Evolutionary conservation across 2,113 vertebrate genomes (phyloP).

Genomic region (Oostethus manadensis): DNA sequence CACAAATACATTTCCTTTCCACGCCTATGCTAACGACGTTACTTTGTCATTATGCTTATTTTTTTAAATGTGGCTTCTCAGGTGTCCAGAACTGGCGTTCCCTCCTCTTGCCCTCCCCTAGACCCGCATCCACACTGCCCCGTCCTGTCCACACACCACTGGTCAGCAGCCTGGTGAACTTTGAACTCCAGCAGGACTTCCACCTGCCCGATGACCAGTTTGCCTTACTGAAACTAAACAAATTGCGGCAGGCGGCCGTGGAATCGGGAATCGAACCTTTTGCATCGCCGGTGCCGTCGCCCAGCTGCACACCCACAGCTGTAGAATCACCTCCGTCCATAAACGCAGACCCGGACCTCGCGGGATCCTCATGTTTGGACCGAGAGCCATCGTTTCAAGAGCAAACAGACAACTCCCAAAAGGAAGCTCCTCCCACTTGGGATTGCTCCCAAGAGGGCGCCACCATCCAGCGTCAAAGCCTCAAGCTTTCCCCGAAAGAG

Average conservation of each 20-base stretch:
- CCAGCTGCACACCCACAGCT: conserved; percentile 24
- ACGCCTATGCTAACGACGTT: too few relatives aligned
- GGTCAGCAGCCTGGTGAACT: conserved; percentile 10
- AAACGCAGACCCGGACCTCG: neutral
- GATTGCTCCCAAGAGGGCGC: conserved; percentile 4
- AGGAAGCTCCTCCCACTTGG: conserved; percentile 1
- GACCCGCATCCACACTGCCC: neutral
- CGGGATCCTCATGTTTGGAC: neutral
- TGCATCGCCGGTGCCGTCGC: conserved; percentile 6
- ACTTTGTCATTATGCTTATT: neutral
- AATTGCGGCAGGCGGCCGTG: conserved; percentile 35
- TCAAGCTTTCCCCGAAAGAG: neutral
- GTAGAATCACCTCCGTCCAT: neutral
- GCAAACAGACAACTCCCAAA: neutral
- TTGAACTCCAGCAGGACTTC: conserved; percentile 50
- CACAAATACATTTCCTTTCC: neutral
- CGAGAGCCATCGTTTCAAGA: neutral
- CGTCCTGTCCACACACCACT: neutral
- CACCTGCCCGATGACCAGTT: conserved; percentile 65
- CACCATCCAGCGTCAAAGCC: neutral
- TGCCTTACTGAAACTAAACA: conserved; percentile 57
- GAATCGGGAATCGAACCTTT: conserved; percentile 32
- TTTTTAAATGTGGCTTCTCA: conserved; percentile 1
- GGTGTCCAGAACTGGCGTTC: conserved; percentile 7
- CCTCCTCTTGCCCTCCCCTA: conserved; percentile 36